Percentiles rank a stretch among this genome's conserved stretches.
These are phyloP conservation scores for Ericerus pela DNA, from an alignment of 1,140 invertebrate genomes.

Conservation along the genomic window DNA sequence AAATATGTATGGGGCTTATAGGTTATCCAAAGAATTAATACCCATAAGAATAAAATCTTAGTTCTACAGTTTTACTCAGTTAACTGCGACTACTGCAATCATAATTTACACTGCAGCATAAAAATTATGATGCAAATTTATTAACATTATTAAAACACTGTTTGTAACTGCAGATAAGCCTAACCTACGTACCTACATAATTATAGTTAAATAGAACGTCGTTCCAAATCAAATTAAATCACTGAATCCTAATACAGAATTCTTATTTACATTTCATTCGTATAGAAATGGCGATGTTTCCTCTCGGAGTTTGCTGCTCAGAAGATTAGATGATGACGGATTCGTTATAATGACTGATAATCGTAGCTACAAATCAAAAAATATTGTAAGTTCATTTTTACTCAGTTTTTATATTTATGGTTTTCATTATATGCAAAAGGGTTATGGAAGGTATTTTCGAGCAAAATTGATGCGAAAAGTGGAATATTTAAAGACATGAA, in stretches of 20 bases:
- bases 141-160: too few relatives aligned
- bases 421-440: too few relatives aligned
- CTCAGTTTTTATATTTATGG: background rate
- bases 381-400: conserved; percentile 33
- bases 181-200: background rate
- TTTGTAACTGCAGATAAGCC: too few relatives aligned
- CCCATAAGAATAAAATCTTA: too few relatives aligned
- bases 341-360: conserved; percentile 37
- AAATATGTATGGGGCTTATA: too few relatives aligned
- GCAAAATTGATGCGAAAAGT: background rate
- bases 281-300: conserved; percentile 33
- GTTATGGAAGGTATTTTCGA: background rate
- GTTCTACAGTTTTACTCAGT: too few relatives aligned
- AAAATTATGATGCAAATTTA: too few relatives aligned
- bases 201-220: background rate
- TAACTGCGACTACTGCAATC: too few relatives aligned
- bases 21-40: too few relatives aligned
- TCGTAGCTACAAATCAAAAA: conserved; percentile 33
- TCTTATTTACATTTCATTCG: conserved; percentile 17
- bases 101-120: too few relatives aligned
- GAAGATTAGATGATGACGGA: conserved; percentile 34
- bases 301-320: conserved; percentile 33
- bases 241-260: conserved; percentile 12
- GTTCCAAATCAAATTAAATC: background rate
- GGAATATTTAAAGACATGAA: too few relatives aligned